These are phyloP conservation scores for Hemithea aestivaria DNA, from an alignment of 2,888 invertebrate genomes.

Conservation along the genomic window DNA sequence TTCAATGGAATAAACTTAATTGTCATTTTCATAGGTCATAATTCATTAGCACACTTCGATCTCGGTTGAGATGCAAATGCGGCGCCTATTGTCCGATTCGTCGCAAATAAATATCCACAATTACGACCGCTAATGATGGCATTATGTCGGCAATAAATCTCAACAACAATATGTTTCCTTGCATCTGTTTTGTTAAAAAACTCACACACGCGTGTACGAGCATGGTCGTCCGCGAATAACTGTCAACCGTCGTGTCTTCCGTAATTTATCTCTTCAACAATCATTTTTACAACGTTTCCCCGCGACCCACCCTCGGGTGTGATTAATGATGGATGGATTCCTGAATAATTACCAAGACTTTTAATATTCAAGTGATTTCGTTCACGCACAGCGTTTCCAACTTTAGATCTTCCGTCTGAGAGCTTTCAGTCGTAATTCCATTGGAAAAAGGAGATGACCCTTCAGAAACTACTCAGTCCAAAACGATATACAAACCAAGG, in stretches of 20 bases:
- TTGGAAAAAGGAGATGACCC: conserved; percentile 59
- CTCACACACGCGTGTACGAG: conserved; percentile 35
- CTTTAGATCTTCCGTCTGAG: conserved; percentile 34
- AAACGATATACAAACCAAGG: conserved; percentile 37
- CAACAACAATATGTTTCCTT: conserved; percentile 42
- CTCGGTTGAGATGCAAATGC: conserved; percentile 25
- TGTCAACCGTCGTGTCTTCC: conserved; percentile 64
- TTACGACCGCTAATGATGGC: conserved; percentile 42
- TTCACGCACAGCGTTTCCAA: conserved; percentile 25
- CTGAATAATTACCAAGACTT: conserved; percentile 80
- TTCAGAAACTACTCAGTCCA: conserved; percentile 39
- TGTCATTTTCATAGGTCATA: conserved; percentile 12
- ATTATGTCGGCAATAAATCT: conserved; percentile 50
- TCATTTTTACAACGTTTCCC: conserved; percentile 74
- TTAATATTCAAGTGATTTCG: conserved; percentile 78
- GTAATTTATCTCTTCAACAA: conserved; percentile 76
- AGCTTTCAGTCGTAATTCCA: conserved; percentile 42
- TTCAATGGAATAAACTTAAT: conserved; percentile 2
- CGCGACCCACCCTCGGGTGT: conserved; percentile 59
- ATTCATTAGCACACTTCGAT: conserved; percentile 7
- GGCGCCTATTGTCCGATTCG: conserved; percentile 29
- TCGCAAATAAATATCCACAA: conserved; percentile 48
- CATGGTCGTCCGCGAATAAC: conserved; percentile 49
- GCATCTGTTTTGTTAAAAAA: conserved; percentile 39
- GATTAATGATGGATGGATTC: conserved; percentile 80